Base-by-base conservation (phyloP, 35 echinoderm and acorn worm species). In the Stichopus chloronotus region DNA sequence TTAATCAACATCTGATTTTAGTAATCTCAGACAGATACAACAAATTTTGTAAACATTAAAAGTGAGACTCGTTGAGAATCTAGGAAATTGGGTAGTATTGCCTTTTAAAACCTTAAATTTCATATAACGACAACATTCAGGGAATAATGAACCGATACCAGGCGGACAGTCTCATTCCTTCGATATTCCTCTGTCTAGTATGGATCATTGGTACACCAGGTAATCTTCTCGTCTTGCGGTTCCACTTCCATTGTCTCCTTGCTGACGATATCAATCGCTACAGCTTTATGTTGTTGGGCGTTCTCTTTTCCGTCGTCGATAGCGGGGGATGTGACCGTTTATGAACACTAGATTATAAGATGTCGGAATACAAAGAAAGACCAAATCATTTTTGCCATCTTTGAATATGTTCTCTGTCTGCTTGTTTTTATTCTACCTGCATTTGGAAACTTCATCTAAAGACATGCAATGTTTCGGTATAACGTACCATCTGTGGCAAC, bases 141-240 rank as follows among this genome's bases (percentile, higher is more conserved):
- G 30, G 30, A 43, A 43, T 43, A 43, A 65, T 10, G 9, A 65
- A 65, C 19, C 11, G 5, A 19, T 4, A 5, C 61, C 9, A 11
- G 19, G 19, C 12, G 5, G 11, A 11, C 61, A 19, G 5, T 9
- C 61, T 65, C 9, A 19, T 65, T 19, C 61, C 19, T 4, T 65
- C 61, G 4, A 71, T 71, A 2, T 90, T 90, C 19, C 60, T 60
- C 63, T 7, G 9, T 90, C 21, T 92, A 53, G 78, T 92, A 6
- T 56, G 72, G 90, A 3, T 57, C 5, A 78, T 83, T 59, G 76
- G 76, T 9, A 92, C 78, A 52, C 74, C 78, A 14, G 90, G 90
- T 58, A 92, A 92, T 24, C 71, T 83, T 53, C 74, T 92, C 76
- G 55, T 92, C 53, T 19, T 92, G 9, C 19, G 55, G 30, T 25